phyloP scores from a whole-genome alignment of 1,140 invertebrate species.

The Drosophila sp. region DNA sequence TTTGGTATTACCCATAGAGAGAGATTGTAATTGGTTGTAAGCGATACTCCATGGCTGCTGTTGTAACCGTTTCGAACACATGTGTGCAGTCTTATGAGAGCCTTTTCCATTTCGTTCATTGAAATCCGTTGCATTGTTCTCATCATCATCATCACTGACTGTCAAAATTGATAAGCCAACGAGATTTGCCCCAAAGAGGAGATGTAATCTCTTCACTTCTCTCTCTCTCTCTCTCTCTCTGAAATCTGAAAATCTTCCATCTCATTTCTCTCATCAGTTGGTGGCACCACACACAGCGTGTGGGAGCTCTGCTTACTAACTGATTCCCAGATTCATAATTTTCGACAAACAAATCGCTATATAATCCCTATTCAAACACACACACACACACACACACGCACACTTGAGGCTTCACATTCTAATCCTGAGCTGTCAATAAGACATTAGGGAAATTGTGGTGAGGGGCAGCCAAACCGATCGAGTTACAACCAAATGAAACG shows the following conservation, averaged over 20 bases:
- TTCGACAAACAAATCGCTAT: slow-evolving; percentile 80
- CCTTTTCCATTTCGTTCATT: neutral
- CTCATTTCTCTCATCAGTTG: slow-evolving; percentile 13
- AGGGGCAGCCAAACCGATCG: slow-evolving; percentile 38
- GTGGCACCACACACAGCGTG: slow-evolving; percentile 65
- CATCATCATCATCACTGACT: neutral
- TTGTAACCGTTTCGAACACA: neutral
- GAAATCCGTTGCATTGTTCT: slow-evolving; percentile 1
- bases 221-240: neutral
- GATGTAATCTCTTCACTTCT: neutral
- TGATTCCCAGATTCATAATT: slow-evolving; percentile 77
- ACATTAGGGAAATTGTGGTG: slow-evolving; percentile 49
- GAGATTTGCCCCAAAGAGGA: slow-evolving; percentile 29
- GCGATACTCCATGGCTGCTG: neutral
- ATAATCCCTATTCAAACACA: slow-evolving; percentile 80
- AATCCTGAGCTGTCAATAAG: slow-evolving; percentile 78
- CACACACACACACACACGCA: slow-evolving; percentile 32
- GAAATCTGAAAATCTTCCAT: too few relatives aligned
- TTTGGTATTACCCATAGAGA: too few relatives aligned
- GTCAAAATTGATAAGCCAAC: slow-evolving; percentile 32
- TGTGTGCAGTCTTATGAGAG: neutral
- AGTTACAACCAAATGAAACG: slow-evolving; percentile 48
- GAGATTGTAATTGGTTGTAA: too few relatives aligned
- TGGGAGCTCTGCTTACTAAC: slow-evolving; percentile 53
- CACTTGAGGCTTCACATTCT: slow-evolving; percentile 66